Evolutionary conservation across 2,113 vertebrate species (phyloP), one percentile per base, ranked within the genome.

Genomic region (Lophochroa leadbeateri): DNA sequence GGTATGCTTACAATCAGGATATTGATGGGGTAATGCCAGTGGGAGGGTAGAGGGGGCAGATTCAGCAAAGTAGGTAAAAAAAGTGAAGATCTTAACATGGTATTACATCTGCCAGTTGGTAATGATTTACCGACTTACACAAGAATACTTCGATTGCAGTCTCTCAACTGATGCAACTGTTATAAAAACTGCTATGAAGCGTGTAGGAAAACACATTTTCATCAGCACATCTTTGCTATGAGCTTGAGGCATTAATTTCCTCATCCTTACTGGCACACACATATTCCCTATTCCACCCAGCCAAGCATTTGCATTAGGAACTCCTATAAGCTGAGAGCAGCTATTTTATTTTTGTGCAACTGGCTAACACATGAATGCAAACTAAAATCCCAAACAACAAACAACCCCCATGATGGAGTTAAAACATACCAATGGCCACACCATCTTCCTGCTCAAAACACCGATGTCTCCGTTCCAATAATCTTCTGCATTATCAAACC

Each of bases 391-490:
- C 24, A 25, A 79, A 76, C 8, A 82, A 41, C 33, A 70, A 50
- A 27, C n/a, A 37, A 23, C 10, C 2, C 9, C 13, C 12, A 24
- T 15, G 7, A 33, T 2, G 20, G 65, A 46, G 63, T 33, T 28
- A n/a, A 41, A 63, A 39, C 41, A 29, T 28, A 52, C 10, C 57
- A 49, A 19, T 4, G 5, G 52, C 81, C 29, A 28, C 18, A 37
- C 7, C 18, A 33, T 14, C 61, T 9, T 25, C 13, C 10, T 61
- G 44, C 85, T 41, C 65, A 64, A 88, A 83, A 55, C 21, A 17
- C 58, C 3, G 4, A 7, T 25, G 2, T 8, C 4, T 60, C 58
- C 19, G 6, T 25, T 39, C 39, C 0, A 1, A 43, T 44, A 15
- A 37, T 44, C 46, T 46, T 35, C 41, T 33, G 16, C 15, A 5